Evolutionary conservation across 2,113 vertebrate species (phyloP), one percentile per base, ranked within the genome.

Genomic region (Stomatorhinus ivindoensis): DNA sequence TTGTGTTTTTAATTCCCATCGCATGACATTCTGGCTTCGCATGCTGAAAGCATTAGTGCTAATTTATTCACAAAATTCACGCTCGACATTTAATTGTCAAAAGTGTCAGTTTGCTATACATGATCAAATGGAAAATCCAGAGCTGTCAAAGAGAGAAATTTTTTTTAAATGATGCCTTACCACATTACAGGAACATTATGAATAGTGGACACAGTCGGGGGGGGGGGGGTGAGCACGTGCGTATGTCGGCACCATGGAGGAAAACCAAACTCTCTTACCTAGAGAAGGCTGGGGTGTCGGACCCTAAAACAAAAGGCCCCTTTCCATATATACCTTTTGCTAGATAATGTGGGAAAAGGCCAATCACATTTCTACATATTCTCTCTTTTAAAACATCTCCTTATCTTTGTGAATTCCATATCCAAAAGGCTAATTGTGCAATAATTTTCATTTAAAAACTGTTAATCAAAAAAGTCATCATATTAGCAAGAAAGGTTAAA

Each of bases 51-150:
- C 31, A 31, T 69, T 69, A 39, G 73, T 42, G 73, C 73, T 80
- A 80, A 80, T 80, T 80, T 80, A 80, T 80, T 80, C 73, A 80
- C 73, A 80, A 80, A 42, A 80, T 80, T 42, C 73, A 80, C 35
- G 69, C 69, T 76, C 69, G 69, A 39, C 69, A 39, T 39, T 76
- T 35, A 80, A 42, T 80, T 80, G 31, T 35, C 31, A 80, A 80
- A 80, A 80, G 73, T 80, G 73, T 80, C 73, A 80, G 73, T 42
- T 42, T 39, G 73, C 73, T 80, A 80, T 80, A 80, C 31, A 42
- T 80, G 73, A 80, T 69, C 61, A 69, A 69, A 69, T 69, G 73
- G 35, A 80, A 42, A 80, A 42, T 5, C 73, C 73, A 39, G 17
- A 80, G 13, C 73, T 80, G 73, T 80, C 73, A 42, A 80, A 80